phyloP scores from a whole-genome alignment of 2,888 invertebrate genomes.

The Trisateles emortualis region DNA sequence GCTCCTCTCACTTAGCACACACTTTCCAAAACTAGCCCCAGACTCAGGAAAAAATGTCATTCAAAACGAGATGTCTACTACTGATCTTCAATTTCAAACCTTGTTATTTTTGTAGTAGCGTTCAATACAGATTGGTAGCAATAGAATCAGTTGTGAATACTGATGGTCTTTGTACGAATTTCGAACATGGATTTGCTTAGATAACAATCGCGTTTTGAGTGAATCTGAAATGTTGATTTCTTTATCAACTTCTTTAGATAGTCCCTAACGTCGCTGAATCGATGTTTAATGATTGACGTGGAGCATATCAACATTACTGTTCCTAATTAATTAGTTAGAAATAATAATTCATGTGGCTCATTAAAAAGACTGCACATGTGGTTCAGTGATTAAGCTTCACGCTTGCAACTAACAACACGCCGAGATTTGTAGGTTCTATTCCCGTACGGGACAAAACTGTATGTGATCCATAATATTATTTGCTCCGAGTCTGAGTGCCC shows the following conservation, averaged over 20 bases:
- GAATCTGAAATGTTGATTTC: slow-evolving; percentile 62
- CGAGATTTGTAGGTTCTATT: too few species aligned
- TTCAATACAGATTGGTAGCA: slow-evolving; percentile 13
- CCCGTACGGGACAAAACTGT: too few species aligned
- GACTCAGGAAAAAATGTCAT: slow-evolving; percentile 49
- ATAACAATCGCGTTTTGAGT: slow-evolving; percentile 54
- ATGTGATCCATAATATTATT: too few species aligned
- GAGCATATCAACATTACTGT: slow-evolving; percentile 32
- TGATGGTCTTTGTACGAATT: slow-evolving; percentile 47
- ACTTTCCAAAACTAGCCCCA: slow-evolving; percentile 49
- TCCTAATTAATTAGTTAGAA: slow-evolving; percentile 34
- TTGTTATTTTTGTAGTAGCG: background rate
- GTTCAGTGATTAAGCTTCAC: too few species aligned
- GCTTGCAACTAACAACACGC: too few species aligned
- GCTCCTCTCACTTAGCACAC: slow-evolving; percentile 45
- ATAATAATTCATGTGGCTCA: slow-evolving; percentile 10
- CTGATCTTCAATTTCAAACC: slow-evolving; percentile 6
- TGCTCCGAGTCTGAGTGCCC: too few species aligned
- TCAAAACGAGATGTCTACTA: slow-evolving; percentile 32
- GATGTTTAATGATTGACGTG: slow-evolving; percentile 30
- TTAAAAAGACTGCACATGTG: background rate
- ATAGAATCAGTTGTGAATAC: slow-evolving; percentile 39
- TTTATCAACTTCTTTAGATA: slow-evolving; percentile 64
- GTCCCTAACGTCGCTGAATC: slow-evolving; percentile 18
- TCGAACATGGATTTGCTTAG: slow-evolving; percentile 54